Base-by-base conservation (phyloP, 2,888 invertebrate genomes). In the Invenusta paracnida region DNA sequence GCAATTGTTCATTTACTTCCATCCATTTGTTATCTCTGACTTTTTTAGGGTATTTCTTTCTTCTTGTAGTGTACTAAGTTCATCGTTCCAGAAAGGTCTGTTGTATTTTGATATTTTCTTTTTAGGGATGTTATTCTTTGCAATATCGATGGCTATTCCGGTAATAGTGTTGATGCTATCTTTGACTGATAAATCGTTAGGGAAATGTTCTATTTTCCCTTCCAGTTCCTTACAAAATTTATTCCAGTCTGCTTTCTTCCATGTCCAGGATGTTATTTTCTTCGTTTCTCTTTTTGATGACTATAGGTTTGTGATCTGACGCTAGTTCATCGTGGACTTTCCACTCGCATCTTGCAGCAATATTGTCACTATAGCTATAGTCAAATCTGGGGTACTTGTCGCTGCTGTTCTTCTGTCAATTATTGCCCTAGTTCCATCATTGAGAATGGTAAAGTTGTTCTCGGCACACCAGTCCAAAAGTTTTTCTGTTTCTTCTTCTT, bases 211-310 rank as follows among this genome's bases (percentile, higher is more conserved):
- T n/a, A 73, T 23, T 23, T 73, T 73, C 73, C 23, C 27, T 73
- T 73, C 73, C 11, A 73, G 27, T 2, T 73, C 73, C 2, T 5
- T 73, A 25, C 73, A 13, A 23, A 73, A 73, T 73, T 73, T 13
- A 73, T 23, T 73, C 73, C 73, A 73, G 27, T 73, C 27, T 73
- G 73, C 73, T 73, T 73, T 73, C 73, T 73, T 73, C 73, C 73
- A 73, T 23, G 73, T 23, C 73, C 73, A 23, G 27, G 73, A 73
- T 23, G 73, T 73, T 13, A 23, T 73, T 25, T 73, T 73, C 73
- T 73, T 73, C 2, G 25, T 73, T 2, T 73, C 73, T 73, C 73
- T 73, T 73, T 23, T 73, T 73, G 11, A 73, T 73, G 23, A 73
- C 73, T n/a, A 73, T 25, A n/a, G 73, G 27, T 23, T 73, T 73